Conservation (phyloP, 2,113 vertebrate species). For the Lophius piscatorius region DNA sequence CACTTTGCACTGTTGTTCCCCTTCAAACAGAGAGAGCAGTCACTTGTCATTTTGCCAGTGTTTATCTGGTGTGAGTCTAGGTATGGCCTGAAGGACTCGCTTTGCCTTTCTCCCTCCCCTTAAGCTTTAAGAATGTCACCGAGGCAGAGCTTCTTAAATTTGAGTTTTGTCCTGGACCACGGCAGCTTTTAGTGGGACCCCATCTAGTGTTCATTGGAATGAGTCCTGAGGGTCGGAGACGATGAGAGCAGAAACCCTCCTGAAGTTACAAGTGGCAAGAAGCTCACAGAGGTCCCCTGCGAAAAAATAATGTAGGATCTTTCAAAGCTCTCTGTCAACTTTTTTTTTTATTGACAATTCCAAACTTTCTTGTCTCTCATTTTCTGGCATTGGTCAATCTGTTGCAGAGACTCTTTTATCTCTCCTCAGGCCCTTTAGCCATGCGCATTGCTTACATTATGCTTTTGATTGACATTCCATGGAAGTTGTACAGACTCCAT, state of each 20-base stretch:
- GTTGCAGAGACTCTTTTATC: slow-evolving; percentile 41
- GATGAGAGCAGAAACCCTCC: slow-evolving; percentile 69
- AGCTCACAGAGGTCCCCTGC: slow-evolving; percentile 70
- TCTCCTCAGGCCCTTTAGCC: slow-evolving; percentile 56
- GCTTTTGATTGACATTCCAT: slow-evolving; percentile 47
- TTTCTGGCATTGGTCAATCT: slow-evolving; percentile 51
- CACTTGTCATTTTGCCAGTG: slow-evolving; percentile 93
- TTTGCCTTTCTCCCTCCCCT: slow-evolving; percentile 71
- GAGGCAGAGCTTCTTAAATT: slow-evolving; percentile 85
- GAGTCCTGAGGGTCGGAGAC: slow-evolving; percentile 72
- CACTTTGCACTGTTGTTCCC: slow-evolving; percentile 82
- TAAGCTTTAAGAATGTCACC: slow-evolving; percentile 89
- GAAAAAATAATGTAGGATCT: slow-evolving; percentile 81
- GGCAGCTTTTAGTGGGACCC: slow-evolving; percentile 90
- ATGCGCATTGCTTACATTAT: slow-evolving; percentile 42
- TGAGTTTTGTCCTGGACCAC: slow-evolving; percentile 84
- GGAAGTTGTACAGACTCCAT: slow-evolving; percentile 59
- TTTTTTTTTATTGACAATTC: slow-evolving; percentile 50
- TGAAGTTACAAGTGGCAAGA: slow-evolving; percentile 79
- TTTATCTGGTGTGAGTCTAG: slow-evolving; percentile 93
- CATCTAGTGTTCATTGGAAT: slow-evolving; percentile 94
- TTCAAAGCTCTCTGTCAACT: slow-evolving; percentile 58
- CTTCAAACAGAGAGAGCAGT: slow-evolving; percentile 89
- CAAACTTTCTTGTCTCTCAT: slow-evolving; percentile 54
- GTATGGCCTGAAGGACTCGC: slow-evolving; percentile 88